Evolutionary conservation across 2,888 invertebrate species (phyloP).

Genomic region (Halictus quadricinctus): DNA sequence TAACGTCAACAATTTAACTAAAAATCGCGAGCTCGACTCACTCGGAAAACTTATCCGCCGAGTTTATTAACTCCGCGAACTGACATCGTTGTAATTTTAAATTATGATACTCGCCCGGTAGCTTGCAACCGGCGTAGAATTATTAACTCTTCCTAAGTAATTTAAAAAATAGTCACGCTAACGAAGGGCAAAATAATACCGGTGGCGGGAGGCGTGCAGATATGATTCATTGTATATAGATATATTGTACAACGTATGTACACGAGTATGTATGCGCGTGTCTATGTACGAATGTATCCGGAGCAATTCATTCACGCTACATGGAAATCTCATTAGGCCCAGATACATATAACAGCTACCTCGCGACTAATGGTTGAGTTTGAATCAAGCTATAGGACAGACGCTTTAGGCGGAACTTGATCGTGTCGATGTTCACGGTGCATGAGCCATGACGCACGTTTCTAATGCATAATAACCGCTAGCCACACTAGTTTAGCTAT

Average conservation of each 20-base stretch:
- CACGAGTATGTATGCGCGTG: conserved; percentile 3
- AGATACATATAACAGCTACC: conserved; percentile 66
- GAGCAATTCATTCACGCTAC: conserved; percentile 72
- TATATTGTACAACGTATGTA: neutral
- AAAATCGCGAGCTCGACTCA: conserved; percentile 39
- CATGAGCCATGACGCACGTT: conserved; percentile 64
- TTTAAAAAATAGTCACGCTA: conserved; percentile 42
- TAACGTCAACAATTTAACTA: conserved; percentile 39
- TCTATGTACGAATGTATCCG: conserved; percentile 58
- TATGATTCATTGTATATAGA: conserved; percentile 43
- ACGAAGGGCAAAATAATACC: conserved; percentile 12
- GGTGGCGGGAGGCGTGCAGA: conserved; percentile 24
- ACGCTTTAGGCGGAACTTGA: conserved; percentile 68
- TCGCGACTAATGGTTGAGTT: conserved; percentile 69
- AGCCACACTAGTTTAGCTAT: conserved; percentile 13
- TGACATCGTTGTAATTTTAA: conserved; percentile 56
- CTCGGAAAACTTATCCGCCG: conserved; percentile 47
- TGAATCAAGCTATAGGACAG: conserved; percentile 66
- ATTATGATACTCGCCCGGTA: conserved; percentile 37
- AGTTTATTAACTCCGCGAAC: conserved; percentile 50
- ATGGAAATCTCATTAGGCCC: conserved; percentile 75
- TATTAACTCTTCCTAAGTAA: conserved; percentile 47
- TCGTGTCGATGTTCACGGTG: conserved; percentile 69
- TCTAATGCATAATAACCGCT: conserved; percentile 69
- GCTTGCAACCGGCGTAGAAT: conserved; percentile 23